A percentile compares a stretch with the other conserved stretches of the same genome.
These are phyloP conservation scores for Mesopsocus fuscifrons DNA, from an alignment of 2,888 invertebrate genomes.

Conservation along the genomic window DNA sequence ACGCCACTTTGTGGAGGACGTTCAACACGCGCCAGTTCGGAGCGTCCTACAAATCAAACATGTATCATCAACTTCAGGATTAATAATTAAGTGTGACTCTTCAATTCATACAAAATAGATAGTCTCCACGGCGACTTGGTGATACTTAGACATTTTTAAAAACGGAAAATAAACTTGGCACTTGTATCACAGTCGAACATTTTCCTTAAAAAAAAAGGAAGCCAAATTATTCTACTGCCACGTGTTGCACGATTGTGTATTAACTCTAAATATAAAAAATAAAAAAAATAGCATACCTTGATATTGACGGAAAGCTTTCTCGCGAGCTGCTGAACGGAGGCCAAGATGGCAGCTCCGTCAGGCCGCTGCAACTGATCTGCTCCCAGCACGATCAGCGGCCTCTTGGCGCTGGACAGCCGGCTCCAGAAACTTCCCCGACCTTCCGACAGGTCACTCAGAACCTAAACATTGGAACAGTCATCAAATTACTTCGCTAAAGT, in stretches of 20 bases:
- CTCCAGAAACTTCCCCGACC: conserved; percentile 51
- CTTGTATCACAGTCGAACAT: conserved; percentile 15
- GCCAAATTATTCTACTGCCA: conserved; percentile 3
- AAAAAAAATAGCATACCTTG: conserved; percentile 26
- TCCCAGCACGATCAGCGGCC: conserved; percentile 82
- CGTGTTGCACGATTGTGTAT: too few species aligned
- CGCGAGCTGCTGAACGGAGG: conserved; percentile 54
- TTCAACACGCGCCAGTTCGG: conserved; percentile 67
- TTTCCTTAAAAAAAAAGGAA: conserved; percentile 9
- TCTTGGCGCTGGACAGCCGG: conserved; percentile 55
- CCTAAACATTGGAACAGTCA: conserved; percentile 42
- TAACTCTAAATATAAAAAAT: too few species aligned
- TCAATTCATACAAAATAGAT: conserved; percentile 3
- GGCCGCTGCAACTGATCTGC: conserved; percentile 58
- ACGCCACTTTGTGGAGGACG: conserved; percentile 81
- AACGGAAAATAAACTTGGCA: too few species aligned
- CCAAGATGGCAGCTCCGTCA: conserved; percentile 60
- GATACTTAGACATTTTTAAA: too few species aligned
- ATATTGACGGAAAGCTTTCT: conserved; percentile 12
- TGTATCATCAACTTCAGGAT: conserved; percentile 10
- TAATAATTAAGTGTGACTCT: too few species aligned
- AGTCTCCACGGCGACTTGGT: too few species aligned
- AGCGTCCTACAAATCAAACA: conserved; percentile 19
- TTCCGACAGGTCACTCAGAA: conserved; percentile 51
- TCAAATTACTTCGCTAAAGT: too few species aligned